Conservation (phyloP, 2,888 invertebrate species). For the Pristionchus japonicus region DNA sequence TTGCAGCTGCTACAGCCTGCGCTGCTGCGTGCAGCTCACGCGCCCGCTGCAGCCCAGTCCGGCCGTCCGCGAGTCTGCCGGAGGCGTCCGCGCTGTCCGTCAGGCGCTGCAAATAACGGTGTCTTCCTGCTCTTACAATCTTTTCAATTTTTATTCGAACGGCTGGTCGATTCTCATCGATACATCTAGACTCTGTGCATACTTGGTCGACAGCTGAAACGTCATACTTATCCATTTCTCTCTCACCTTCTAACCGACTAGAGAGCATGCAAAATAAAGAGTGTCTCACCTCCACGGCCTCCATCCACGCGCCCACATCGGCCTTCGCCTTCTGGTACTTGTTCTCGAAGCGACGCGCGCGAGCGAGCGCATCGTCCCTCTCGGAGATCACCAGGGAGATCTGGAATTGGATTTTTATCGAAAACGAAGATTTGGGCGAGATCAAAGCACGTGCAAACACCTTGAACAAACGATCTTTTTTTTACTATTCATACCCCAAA, state of each 20-base stretch:
- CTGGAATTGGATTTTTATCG: too few relatives aligned
- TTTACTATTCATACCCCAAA: too few relatives aligned
- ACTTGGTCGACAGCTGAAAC: background rate
- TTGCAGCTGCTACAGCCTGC: background rate
- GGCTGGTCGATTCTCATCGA: background rate
- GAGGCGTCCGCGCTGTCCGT: background rate
- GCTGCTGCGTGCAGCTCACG: background rate
- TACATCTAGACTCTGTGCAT: background rate
- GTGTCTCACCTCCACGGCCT: conserved; percentile 36
- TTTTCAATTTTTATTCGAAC: too few relatives aligned
- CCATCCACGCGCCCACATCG: conserved; percentile 1
- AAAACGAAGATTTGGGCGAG: too few relatives aligned
- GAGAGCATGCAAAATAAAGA: too few relatives aligned
- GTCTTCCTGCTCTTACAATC: too few relatives aligned
- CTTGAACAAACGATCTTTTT: too few relatives aligned
- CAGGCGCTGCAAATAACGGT: background rate
- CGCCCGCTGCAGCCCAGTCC: conserved; percentile 10
- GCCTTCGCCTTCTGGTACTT: conserved; percentile 45
- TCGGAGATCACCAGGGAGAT: conserved; percentile 7
- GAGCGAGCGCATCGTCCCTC: background rate
- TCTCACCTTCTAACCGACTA: too few relatives aligned
- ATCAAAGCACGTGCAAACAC: too few relatives aligned
- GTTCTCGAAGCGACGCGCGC: conserved; percentile 2
- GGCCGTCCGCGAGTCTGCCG: background rate
- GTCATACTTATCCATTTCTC: too few relatives aligned